Evolutionary conservation across 1,140 invertebrate species (phyloP).

Genomic region (Spodoptera litura): DNA sequence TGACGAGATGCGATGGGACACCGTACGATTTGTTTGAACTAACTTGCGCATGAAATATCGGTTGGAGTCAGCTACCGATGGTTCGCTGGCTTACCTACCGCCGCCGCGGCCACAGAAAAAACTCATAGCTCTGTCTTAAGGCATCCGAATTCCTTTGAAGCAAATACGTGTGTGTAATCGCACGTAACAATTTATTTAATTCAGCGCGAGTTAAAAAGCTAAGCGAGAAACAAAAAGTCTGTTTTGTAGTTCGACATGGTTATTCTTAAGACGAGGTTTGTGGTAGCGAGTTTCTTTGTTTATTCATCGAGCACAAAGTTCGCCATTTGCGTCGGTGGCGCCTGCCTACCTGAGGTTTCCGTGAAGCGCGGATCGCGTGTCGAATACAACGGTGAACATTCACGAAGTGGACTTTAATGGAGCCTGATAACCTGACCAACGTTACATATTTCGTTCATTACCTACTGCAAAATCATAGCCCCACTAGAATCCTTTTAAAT

Average conservation of each 20-base stretch:
- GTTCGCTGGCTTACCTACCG: conserved; percentile 83
- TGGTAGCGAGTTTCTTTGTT: conserved; percentile 53
- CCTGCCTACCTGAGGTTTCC: conserved; percentile 71
- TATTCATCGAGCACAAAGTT: conserved; percentile 54
- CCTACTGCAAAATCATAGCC: conserved; percentile 33
- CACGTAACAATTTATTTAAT: conserved; percentile 81
- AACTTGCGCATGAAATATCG: conserved; percentile 76
- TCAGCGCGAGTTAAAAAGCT: conserved; percentile 59
- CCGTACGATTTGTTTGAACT: conserved; percentile 84
- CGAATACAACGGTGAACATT: conserved; percentile 67
- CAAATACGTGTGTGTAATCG: conserved; percentile 83
- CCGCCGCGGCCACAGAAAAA: conserved; percentile 72
- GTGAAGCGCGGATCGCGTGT: conserved; percentile 68
- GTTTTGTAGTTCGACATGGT: conserved; percentile 53
- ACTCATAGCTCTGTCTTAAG: conserved; percentile 72
- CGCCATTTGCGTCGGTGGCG: conserved; percentile 60
- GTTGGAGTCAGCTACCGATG: conserved; percentile 81
- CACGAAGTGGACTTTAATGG: conserved; percentile 62
- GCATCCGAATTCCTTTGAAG: conserved; percentile 81
- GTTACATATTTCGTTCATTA: conserved; percentile 43
- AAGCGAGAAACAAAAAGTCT: conserved; percentile 49
- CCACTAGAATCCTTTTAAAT: conserved; percentile 10
- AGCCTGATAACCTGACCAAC: conserved; percentile 55
- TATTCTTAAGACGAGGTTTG: conserved; percentile 50
- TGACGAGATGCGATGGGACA: conserved; percentile 79